Conservation (phyloP, 2,113 vertebrate species). For the Natator depressus region DNA sequence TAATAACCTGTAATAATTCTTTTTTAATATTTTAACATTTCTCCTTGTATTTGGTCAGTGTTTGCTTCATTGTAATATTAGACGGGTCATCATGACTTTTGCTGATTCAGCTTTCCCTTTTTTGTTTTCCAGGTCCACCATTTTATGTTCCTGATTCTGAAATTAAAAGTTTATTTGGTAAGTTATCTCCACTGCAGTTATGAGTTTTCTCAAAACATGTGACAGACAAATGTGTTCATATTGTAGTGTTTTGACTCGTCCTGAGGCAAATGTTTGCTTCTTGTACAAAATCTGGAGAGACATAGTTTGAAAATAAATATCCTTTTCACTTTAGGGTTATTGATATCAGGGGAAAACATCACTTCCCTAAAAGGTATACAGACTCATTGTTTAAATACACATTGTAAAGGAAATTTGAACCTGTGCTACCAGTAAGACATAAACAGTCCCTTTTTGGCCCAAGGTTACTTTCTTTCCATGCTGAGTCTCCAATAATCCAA, state of each 20-base stretch:
- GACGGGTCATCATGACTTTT: neutral
- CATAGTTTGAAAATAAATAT: neutral
- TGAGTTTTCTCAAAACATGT: neutral
- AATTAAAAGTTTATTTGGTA: conserved; percentile 77
- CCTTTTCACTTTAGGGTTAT: conserved; percentile 4
- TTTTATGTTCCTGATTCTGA: conserved; percentile 77
- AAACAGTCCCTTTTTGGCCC: neutral
- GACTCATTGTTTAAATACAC: neutral
- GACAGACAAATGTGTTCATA: neutral
- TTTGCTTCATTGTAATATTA: neutral
- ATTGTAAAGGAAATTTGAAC: neutral
- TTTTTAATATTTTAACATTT: neutral
- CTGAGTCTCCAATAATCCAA: neutral
- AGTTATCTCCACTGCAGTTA: conserved; percentile 37
- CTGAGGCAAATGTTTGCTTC: neutral
- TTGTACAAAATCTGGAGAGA: neutral
- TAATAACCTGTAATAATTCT: neutral
- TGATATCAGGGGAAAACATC: neutral
- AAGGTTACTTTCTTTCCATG: neutral
- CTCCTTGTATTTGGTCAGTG: neutral
- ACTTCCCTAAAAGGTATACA: neutral
- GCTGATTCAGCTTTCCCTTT: neutral
- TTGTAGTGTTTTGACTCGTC: neutral
- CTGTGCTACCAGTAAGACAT: neutral
- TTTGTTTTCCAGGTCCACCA: conserved; percentile 75